Evolutionary conservation across 1,140 invertebrate genomes (phyloP).

Genomic region (Phthorimaea operculella): DNA sequence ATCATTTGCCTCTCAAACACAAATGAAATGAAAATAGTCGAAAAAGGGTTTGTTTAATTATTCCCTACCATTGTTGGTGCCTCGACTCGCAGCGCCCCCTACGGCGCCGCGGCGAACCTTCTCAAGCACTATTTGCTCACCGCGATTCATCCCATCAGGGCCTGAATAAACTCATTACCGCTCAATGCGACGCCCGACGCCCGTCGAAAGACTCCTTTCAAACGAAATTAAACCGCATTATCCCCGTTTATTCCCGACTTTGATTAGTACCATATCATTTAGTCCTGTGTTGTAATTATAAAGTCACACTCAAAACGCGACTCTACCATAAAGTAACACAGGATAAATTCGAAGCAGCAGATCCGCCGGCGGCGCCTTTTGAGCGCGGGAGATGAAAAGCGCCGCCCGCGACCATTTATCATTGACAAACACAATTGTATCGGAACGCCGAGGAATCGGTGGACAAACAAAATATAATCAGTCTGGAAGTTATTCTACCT

Average conservation of each 20-base stretch:
- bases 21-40: no score
- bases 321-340: slow-evolving; percentile 17
- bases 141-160: slow-evolving; percentile 62
- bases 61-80: neutral
- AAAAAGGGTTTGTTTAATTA: slow-evolving; percentile 1
- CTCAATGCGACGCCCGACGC: slow-evolving; percentile 44
- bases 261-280: slow-evolving; percentile 67
- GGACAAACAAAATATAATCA: slow-evolving; percentile 56
- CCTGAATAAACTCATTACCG: slow-evolving; percentile 64
- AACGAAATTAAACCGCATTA: slow-evolving; percentile 63
- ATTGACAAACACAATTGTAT: slow-evolving; percentile 67
- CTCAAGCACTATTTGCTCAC: slow-evolving; percentile 57
- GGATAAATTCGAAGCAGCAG: slow-evolving; percentile 21
- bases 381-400: slow-evolving; percentile 59
- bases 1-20: no score
- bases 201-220: slow-evolving; percentile 62
- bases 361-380: slow-evolving; percentile 45
- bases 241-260: slow-evolving; percentile 60
- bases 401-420: slow-evolving; percentile 60
- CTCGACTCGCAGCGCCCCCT: neutral
- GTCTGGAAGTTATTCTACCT: slow-evolving; percentile 17
- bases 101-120: slow-evolving; percentile 13
- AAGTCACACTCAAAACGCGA: slow-evolving; percentile 18
- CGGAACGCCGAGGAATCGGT: slow-evolving; percentile 54
- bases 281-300: slow-evolving; percentile 63